Evolutionary conservation across 1,140 invertebrate species (phyloP).

Genomic region (Mamestra configurata): DNA sequence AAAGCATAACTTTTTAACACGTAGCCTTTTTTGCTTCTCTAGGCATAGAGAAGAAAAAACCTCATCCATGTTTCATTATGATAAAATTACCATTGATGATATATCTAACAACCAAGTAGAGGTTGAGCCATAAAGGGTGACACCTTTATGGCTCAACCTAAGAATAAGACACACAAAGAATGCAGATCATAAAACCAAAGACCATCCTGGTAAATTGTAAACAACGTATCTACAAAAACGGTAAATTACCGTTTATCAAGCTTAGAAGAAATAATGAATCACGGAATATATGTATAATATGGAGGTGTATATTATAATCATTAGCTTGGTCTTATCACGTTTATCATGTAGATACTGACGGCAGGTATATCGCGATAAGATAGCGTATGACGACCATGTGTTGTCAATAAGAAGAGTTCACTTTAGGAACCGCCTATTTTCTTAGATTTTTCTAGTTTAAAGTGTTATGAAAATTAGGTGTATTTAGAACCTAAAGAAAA

Average conservation of each 20-base stretch:
- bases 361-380: constrained; percentile 81
- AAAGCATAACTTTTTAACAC: too few species aligned
- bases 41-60: too few species aligned
- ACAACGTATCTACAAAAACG: neutral
- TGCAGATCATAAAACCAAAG: too few species aligned
- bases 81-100: too few species aligned
- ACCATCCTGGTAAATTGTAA: too few species aligned
- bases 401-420: constrained; percentile 62
- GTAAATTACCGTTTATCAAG: neutral
- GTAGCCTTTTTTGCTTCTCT: too few species aligned
- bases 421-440: constrained; percentile 33
- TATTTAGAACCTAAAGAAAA: too few species aligned
- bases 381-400: constrained; percentile 75
- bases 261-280: constrained; percentile 19
- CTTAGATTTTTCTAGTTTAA: constrained; percentile 9
- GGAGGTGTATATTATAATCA: constrained; percentile 60
- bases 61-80: too few species aligned
- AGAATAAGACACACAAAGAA: too few species aligned
- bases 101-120: too few species aligned
- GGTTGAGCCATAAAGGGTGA: too few species aligned
- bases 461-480: too few species aligned
- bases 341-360: constrained; percentile 72
- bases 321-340: constrained; percentile 69
- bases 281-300: constrained; percentile 18
- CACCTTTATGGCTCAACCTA: neutral